A percentile compares a stretch with the other conserved stretches of the same genome.
These are phyloP conservation scores for Lycaena phlaeas DNA, from an alignment of 2,888 invertebrate species.

Conservation along the genomic window DNA sequence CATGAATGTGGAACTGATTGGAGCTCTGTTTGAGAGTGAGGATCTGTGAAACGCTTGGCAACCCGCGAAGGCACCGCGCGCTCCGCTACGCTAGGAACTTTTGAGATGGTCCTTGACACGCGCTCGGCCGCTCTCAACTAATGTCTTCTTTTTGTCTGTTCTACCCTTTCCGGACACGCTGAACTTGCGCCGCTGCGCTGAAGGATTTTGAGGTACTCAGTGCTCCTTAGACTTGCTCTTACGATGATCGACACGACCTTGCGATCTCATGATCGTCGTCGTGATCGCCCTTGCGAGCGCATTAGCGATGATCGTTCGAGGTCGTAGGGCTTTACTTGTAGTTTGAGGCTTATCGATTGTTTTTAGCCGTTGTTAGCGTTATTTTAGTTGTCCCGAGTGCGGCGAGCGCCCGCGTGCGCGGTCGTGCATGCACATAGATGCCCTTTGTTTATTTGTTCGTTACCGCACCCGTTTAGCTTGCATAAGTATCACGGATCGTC, in stretches of 20 bases:
- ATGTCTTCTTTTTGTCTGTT: conserved; percentile 79
- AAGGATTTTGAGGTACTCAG: conserved; percentile 90
- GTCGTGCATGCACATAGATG: conserved; percentile 70
- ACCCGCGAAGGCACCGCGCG: conserved; percentile 22
- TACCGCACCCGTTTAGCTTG: conserved; percentile 69
- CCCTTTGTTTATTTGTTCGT: conserved; percentile 70
- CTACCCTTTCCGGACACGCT: conserved; percentile 80
- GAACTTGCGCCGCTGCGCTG: conserved; percentile 77
- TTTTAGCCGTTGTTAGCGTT: conserved; percentile 72
- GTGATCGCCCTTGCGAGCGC: conserved; percentile 49
- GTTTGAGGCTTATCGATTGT: conserved; percentile 74
- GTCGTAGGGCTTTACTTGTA: conserved; percentile 74
- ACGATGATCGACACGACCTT: conserved; percentile 57
- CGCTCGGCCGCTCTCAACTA: conserved; percentile 73
- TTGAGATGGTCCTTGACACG: conserved; percentile 92
- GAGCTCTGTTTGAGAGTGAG: not conserved
- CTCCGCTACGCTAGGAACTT: conserved; percentile 80
- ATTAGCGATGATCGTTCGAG: conserved; percentile 64
- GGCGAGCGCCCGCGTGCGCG: conserved; percentile 66
- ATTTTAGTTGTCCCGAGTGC: conserved; percentile 70
- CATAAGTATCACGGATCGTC: conserved; percentile 62
- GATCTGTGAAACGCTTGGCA: conserved; percentile 3
- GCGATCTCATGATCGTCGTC: conserved; percentile 46
- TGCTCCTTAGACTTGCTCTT: conserved; percentile 68
- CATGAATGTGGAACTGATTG: too few relatives aligned